phyloP scores from a whole-genome alignment of 1,140 invertebrate genomes.

The Chironomus striatipennis region DNA sequence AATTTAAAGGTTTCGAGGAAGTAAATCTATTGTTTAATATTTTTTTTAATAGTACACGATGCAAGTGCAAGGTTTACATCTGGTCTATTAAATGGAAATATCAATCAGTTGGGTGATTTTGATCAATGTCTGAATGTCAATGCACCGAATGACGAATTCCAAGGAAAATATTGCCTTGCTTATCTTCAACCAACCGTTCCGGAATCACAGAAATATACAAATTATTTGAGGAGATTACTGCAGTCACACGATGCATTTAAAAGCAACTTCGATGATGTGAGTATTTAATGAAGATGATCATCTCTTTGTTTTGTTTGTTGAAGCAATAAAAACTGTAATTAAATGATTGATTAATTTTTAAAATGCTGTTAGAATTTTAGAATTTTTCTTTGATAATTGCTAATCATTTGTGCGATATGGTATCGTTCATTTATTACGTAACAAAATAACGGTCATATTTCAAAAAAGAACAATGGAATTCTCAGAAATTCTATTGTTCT shows the following conservation, averaged over 20 bases:
- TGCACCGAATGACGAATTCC: slow-evolving; percentile 38
- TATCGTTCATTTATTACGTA: too few species aligned
- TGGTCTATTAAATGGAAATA: slow-evolving; percentile 52
- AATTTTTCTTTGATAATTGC: not conserved
- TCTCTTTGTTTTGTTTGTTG: too few species aligned
- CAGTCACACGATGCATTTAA: slow-evolving; percentile 54
- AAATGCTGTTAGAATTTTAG: slow-evolving; percentile 11
- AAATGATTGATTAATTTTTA: not conserved
- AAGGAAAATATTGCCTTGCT: slow-evolving; percentile 53
- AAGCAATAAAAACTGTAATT: not conserved
- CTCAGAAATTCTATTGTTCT: too few species aligned
- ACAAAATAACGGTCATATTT: too few species aligned
- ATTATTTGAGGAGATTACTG: slow-evolving; percentile 46
- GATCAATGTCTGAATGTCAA: slow-evolving; percentile 48
- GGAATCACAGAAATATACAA: slow-evolving; percentile 40
- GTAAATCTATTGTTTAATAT: slow-evolving; percentile 1
- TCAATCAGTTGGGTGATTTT: slow-evolving; percentile 55
- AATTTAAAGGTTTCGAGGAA: not conserved
- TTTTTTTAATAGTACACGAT: slow-evolving; percentile 48
- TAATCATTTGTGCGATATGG: too few species aligned
- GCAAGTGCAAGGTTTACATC: slow-evolving; percentile 50
- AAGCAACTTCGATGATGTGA: slow-evolving; percentile 54
- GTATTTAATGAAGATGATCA: slow-evolving; percentile 33
- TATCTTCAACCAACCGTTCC: slow-evolving; percentile 47
- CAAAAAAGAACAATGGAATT: too few species aligned